A percentile compares a stretch with the other conserved stretches of the same genome.
These are phyloP conservation scores for mouse (Mus musculus) DNA, from an alignment of 2,113 vertebrate genomes.

Conservation along the genomic window DNA sequence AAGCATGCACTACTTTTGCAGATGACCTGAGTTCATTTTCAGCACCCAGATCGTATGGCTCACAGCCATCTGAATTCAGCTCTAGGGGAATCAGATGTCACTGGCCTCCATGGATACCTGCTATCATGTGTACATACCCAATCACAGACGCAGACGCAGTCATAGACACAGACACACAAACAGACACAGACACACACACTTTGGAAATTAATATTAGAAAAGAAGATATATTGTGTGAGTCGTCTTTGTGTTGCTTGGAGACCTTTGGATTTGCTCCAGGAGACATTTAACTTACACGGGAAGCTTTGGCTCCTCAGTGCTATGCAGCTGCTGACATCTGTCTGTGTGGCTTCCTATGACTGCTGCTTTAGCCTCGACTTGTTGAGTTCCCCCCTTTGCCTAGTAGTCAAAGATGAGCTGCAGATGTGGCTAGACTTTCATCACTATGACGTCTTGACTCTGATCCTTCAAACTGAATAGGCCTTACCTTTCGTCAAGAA, in stretches of 20 bases:
- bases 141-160: not conserved
- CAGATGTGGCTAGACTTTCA: not conserved
- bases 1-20: not conserved
- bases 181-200: too few relatives aligned
- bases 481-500: not conserved
- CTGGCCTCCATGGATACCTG: not conserved
- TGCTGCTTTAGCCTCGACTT: not conserved
- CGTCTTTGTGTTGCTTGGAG: not conserved
- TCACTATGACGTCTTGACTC: not conserved
- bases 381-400: not conserved
- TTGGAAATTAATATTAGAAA: not conserved
- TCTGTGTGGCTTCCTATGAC: not conserved
- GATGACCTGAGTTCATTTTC: not conserved
- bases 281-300: not conserved
- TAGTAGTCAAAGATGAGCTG: not conserved
- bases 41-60: not conserved
- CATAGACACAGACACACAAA: too few relatives aligned
- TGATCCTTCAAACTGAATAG: not conserved
- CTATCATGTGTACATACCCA: not conserved
- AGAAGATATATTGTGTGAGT: not conserved
- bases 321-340: not conserved
- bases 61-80: not conserved
- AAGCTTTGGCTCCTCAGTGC: not conserved
- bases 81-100: not conserved
- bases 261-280: not conserved